Base-by-base conservation (phyloP, 2,888 invertebrate genomes). In the Petrolisthes cinctipes region DNA sequence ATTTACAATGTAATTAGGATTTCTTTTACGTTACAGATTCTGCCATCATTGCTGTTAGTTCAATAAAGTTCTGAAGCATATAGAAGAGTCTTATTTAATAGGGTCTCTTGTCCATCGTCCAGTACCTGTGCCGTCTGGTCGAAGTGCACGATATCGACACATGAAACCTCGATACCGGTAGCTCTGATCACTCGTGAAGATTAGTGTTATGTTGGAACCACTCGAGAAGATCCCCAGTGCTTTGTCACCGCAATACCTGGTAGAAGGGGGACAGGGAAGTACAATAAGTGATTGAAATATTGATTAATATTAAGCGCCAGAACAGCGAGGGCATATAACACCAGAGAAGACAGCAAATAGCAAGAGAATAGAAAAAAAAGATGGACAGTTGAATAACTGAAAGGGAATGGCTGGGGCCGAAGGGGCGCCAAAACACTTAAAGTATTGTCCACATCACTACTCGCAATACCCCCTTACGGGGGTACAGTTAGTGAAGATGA, bases 161-260 rank as follows among this genome's bases (percentile, higher is more conserved):
- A 75, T 83, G 76, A 83, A 83, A 51, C 83, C 83, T 11, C 83
- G 56, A n/a, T 83, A 83, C 75, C 83, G 75, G 76, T 68, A 83
- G 6, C 71, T 53, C 14, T 14, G 23, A 56, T 83, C 76, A 4
- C 71, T 57, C 17, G 53, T 20, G 83, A 83, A 83, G 17, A 83
- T 23, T 11, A 83, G 75, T 4, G 83, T 83, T 37, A 83, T 7
- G 83, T 83, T 83, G 83, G 75, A 61, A 11, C 57, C 17, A 17
- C 20, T 17, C 37, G 83, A 57, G 75, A 83, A 83, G 57, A 73
- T 5, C 7, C 71, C 11, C 20, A 83, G 75, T 1, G 83, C 75
- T 51, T 83, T 83, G 83, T 83, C 83, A 0, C 83, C 83, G 14
- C 83, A 83, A 51, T 76, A 83, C 57, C 83, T 83, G 11, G 7